These are phyloP conservation scores for Paralvinella palmiformis DNA, from an alignment of 1,140 invertebrate species.

Conservation along the genomic window DNA sequence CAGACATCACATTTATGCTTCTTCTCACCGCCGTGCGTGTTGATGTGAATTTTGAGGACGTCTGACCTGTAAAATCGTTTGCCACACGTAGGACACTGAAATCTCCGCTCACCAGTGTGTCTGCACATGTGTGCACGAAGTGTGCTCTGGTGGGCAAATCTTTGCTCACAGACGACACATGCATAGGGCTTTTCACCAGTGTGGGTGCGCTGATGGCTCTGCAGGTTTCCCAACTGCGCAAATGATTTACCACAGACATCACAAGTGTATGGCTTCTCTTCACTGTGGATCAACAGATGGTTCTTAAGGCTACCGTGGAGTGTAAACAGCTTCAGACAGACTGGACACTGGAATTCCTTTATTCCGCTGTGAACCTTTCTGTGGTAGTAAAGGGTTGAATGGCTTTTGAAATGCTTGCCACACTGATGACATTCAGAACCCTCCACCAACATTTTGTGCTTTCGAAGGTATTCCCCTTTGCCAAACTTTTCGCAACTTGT, in stretches of 20 bases:
- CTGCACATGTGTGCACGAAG: conserved; percentile 92
- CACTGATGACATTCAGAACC: too few relatives aligned
- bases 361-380: not conserved
- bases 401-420: not conserved
- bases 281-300: conserved; percentile 60
- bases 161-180: conserved; percentile 81
- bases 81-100: conserved; percentile 80
- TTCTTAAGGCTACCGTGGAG: conserved; percentile 71
- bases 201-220: conserved; percentile 74
- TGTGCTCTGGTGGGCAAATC: conserved; percentile 84
- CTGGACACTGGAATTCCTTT: conserved; percentile 62
- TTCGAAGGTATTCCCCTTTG: too few relatives aligned
- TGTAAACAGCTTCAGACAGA: conserved; percentile 86
- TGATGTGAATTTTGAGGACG: conserved; percentile 88
- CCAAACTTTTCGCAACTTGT: too few relatives aligned
- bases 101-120: conserved; percentile 84
- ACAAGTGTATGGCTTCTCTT: conserved; percentile 42
- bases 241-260: conserved; percentile 50
- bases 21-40: conserved; percentile 70
- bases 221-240: conserved; percentile 70
- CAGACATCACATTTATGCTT: conserved; percentile 84
- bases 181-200: conserved; percentile 75
- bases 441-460: too few relatives aligned
- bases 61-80: conserved; percentile 94
- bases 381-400: not conserved